Conservation (phyloP, 2,797 vertebrate genomes). For the Chelon labrosus region DNA sequence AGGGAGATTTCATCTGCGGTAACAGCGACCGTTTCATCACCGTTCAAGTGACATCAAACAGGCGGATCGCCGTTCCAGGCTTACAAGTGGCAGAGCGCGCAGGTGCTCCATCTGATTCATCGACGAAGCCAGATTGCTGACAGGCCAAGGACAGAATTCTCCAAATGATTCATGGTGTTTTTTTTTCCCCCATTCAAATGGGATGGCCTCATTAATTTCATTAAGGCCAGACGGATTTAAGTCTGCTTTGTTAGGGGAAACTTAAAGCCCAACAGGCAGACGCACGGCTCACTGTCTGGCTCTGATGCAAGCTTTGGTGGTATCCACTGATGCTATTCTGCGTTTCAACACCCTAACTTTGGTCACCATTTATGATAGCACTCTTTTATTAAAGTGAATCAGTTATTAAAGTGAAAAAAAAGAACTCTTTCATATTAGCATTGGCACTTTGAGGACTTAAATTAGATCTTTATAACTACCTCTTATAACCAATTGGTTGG, state of each 20-base stretch:
- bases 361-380: slow-evolving; percentile 24
- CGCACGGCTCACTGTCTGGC: slow-evolving; percentile 46
- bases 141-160: slow-evolving; percentile 67
- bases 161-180: slow-evolving; percentile 65
- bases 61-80: slow-evolving; percentile 74
- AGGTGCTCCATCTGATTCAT: slow-evolving; percentile 80
- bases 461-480: slow-evolving; percentile 2
- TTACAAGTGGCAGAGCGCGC: slow-evolving; percentile 75
- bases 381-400: slow-evolving; percentile 11
- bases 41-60: slow-evolving; percentile 81
- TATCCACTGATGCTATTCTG: slow-evolving; percentile 25
- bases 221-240: slow-evolving; percentile 69
- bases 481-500: not conserved
- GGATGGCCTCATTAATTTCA: slow-evolving; percentile 74
- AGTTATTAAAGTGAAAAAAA: slow-evolving; percentile 17
- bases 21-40: slow-evolving; percentile 74
- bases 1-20: slow-evolving; percentile 73
- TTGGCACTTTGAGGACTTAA: slow-evolving; percentile 1
- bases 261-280: slow-evolving; percentile 54
- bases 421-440: slow-evolving; percentile 13
- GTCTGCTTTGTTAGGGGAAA: slow-evolving; percentile 70
- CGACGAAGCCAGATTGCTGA: slow-evolving; percentile 69
- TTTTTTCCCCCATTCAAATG: slow-evolving; percentile 65
- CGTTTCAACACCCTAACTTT: slow-evolving; percentile 16
- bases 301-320: slow-evolving; percentile 31